Base-by-base conservation (phyloP, 2,797 vertebrate genomes). In the Microctenopoma steveboyesi region DNA sequence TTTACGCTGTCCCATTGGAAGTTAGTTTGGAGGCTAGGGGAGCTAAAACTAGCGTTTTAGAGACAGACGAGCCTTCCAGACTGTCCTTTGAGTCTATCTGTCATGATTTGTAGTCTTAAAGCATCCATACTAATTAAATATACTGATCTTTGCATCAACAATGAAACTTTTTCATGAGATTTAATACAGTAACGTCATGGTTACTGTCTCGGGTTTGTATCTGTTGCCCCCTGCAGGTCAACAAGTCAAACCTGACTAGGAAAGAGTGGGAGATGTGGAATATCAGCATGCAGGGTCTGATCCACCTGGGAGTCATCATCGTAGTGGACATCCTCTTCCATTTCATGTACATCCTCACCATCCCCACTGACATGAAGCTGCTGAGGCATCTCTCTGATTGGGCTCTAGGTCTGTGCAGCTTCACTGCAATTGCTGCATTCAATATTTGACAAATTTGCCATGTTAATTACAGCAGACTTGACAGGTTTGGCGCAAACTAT, bases 301-400 rank as follows among this genome's bases (percentile, higher is more conserved):
- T 93, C 62, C 91, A 98, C 3, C 82, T 95, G 50, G 92, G 74
- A 15, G 84, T 91, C 61, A 79, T 99, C 22, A 1, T 95, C 0
- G 78, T 92, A 0, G 95, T 98, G 83, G 96, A 97, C 47, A 12
- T 96, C 82, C 93, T 98, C 82, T 96, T 98, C 83, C 97, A 99
- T 65, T 98, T 96, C 91, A 94, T 98, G 94, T 99, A 98, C 92
- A 97, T 99, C 90, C 94, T 97, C 72, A 96, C 95, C 87, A 95
- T 99, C 64, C 97, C 98, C 25, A 90, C 84, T 0, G 97, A 98
- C 90, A 78, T 96, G 83, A 97, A 96, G 90, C 95, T 98, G 0
- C 78, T 95, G 46, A 96, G 74, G 74, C 94, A 93, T 48, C 90
- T 97, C 81, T 96, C 97, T 0, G 97, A 99, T 88, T 97, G 98